Percentiles rank a stretch among this genome's conserved stretches.
These are phyloP conservation scores for Cryptus viduatorius DNA, from an alignment of 2,888 invertebrate species.

Conservation along the genomic window DNA sequence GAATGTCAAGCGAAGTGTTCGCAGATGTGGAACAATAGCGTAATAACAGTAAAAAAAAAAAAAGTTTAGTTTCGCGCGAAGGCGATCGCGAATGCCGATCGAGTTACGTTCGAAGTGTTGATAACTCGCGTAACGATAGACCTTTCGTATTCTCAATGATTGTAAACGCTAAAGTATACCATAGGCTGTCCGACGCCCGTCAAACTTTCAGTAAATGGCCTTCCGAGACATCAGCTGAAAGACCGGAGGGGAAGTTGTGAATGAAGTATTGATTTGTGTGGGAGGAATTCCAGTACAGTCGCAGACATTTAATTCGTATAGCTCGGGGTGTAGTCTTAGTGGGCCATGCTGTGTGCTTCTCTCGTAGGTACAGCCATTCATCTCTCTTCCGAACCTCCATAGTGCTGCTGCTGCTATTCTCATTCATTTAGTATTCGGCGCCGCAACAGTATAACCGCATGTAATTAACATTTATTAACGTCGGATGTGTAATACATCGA, in stretches of 20 bases:
- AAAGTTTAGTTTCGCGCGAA: constrained; percentile 9
- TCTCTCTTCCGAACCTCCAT: constrained; percentile 51
- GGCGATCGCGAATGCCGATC: constrained; percentile 37
- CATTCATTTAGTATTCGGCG: constrained; percentile 56
- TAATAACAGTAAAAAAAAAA: background rate
- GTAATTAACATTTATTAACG: constrained; percentile 61
- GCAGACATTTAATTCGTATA: constrained; percentile 70
- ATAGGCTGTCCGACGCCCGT: constrained; percentile 48
- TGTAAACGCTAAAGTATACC: constrained; percentile 15
- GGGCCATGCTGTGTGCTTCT: constrained; percentile 62
- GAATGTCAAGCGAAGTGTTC: constrained; percentile 22
- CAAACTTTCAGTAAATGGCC: constrained; percentile 67
- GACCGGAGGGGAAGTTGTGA: constrained; percentile 76
- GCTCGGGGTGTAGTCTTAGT: constrained; percentile 49
- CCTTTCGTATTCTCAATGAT: constrained; percentile 42
- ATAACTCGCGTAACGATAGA: background rate
- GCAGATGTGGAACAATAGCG: constrained; percentile 34
- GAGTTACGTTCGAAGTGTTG: constrained; percentile 14
- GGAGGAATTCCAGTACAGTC: constrained; percentile 73
- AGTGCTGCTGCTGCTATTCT: constrained; percentile 19
- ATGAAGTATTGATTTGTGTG: constrained; percentile 82
- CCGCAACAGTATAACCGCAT: constrained; percentile 5
- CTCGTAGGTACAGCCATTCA: constrained; percentile 56
- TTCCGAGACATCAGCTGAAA: constrained; percentile 68
- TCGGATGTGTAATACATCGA: constrained; percentile 20